Evolutionary conservation across 2,113 vertebrate species (phyloP), one percentile per base, ranked within the genome.

Genomic region (Gymnogyps californianus): DNA sequence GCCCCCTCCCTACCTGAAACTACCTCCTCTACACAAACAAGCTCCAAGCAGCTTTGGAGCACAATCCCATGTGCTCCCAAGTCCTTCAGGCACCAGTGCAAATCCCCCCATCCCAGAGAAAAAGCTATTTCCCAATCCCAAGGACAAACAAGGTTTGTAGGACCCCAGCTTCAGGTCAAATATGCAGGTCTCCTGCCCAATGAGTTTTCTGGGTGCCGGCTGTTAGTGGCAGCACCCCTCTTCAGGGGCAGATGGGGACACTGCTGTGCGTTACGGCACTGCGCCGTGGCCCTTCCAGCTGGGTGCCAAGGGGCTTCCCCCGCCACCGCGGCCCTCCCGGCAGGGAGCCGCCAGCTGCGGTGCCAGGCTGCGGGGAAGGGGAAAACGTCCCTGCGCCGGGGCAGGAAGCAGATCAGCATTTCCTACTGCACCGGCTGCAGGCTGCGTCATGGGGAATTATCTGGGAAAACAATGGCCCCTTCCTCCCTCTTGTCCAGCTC

Each of bases 401-500:
- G 61, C 90, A 97, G 97, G 96, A 97, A 97, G 81, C 5, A 9
- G 31, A 89, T 89, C 90, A 88, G 57, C 64, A 46, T 76, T 97
- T 97, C 96, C 95, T 89, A 89, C 74, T 7, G 20, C 61, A 29
- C 72, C 2, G 17, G 90, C 89, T 88, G 40, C 79, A 78, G 72
- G 46, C 69, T 93, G 54, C 67, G 54, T 94, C 93, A 94, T 3
- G 64, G 90, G 52, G 83, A 95, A 81, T 87, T 88, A 74, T 78
- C 76, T 84, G 72, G 65, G 86, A 95, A 94, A 95, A 96, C 95
- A 95, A 96, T 92, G 44, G 86, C 51, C 65, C 24, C 65, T 97
- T 97, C 95, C 95, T 96, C 92, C 51, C 59, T 51, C 46, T 57
- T 17, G 11, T 38, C 47, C 52, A 0, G 3, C 62, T 64, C 1